Conservation (phyloP, 1,140 invertebrate genomes). For the Leptopilina boulardi region DNA sequence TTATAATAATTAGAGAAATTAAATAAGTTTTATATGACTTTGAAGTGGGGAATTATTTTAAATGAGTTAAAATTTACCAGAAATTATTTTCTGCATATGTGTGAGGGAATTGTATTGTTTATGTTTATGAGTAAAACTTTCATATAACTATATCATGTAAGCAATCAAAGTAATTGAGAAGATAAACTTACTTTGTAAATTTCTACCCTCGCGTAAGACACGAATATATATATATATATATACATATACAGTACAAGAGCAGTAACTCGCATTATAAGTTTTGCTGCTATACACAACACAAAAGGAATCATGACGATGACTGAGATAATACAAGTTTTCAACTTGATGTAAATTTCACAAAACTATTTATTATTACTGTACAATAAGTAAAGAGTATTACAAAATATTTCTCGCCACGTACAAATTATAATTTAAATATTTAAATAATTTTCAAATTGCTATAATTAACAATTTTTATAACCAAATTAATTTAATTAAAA, state of each 20-base stretch:
- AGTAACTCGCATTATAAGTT: slow-evolving; percentile 21
- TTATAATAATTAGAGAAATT: too few relatives aligned
- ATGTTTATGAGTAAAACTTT: slow-evolving; percentile 18
- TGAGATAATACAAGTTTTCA: slow-evolving; percentile 2
- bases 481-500: too few relatives aligned
- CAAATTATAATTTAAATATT: too few relatives aligned
- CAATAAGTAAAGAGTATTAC: neutral
- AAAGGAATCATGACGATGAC: slow-evolving; percentile 10
- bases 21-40: neutral
- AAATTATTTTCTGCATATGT: slow-evolving; percentile 5
- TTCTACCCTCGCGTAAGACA: neutral
- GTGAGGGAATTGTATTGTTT: neutral
- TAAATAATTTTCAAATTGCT: too few relatives aligned
- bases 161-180: slow-evolving; percentile 28
- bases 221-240: neutral
- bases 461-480: too few relatives aligned
- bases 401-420: neutral
- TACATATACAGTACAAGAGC: neutral
- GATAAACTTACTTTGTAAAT: slow-evolving; percentile 30
- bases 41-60: neutral
- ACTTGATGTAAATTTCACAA: neutral
- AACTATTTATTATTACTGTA: slow-evolving; percentile 8
- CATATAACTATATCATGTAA: slow-evolving; percentile 11
- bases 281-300: neutral
- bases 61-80: neutral